A percentile compares a stretch with the other conserved stretches of the same genome.
phyloP scores from a whole-genome alignment of 2,113 vertebrate species.

The Cryptotis parvus region DNA sequence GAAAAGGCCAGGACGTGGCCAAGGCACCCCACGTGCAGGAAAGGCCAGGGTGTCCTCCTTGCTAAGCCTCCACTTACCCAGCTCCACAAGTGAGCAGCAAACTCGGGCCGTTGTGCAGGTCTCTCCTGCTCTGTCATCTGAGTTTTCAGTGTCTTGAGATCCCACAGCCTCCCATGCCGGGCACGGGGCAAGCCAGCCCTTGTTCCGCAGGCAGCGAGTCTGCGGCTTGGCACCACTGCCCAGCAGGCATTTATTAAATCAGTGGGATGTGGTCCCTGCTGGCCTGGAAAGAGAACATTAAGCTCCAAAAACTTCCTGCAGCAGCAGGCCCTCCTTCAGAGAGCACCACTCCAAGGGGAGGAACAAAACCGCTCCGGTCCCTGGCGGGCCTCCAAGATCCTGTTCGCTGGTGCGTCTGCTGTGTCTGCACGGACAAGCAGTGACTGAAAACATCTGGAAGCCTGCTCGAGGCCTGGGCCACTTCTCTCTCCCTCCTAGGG shows the following conservation, averaged over 20 bases:
- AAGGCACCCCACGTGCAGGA: background rate
- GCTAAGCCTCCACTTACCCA: slow-evolving; percentile 43
- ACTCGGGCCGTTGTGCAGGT: slow-evolving; percentile 54
- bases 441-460: slow-evolving; percentile 79
- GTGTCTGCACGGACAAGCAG: slow-evolving; percentile 69
- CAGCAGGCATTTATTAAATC: slow-evolving; percentile 82
- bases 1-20: slow-evolving; percentile 23
- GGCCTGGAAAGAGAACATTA: slow-evolving; percentile 81
- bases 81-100: slow-evolving; percentile 55
- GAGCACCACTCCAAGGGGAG: slow-evolving; percentile 67
- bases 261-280: slow-evolving; percentile 77
- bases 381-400: slow-evolving; percentile 77
- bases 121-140: slow-evolving; percentile 44
- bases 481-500: slow-evolving; percentile 52
- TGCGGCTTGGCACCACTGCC: slow-evolving; percentile 82
- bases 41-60: slow-evolving; percentile 7
- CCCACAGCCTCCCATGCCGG: slow-evolving; percentile 51
- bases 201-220: slow-evolving; percentile 76
- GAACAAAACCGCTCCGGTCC: slow-evolving; percentile 71
- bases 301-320: slow-evolving; percentile 83
- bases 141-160: slow-evolving; percentile 65
- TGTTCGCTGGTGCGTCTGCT: slow-evolving; percentile 72
- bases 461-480: slow-evolving; percentile 38
- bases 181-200: slow-evolving; percentile 58
- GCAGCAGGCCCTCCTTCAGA: slow-evolving; percentile 77